Evolutionary conservation across 2,797 vertebrate genomes (phyloP).

Genomic region (Rhabdophis nuchalis): DNA sequence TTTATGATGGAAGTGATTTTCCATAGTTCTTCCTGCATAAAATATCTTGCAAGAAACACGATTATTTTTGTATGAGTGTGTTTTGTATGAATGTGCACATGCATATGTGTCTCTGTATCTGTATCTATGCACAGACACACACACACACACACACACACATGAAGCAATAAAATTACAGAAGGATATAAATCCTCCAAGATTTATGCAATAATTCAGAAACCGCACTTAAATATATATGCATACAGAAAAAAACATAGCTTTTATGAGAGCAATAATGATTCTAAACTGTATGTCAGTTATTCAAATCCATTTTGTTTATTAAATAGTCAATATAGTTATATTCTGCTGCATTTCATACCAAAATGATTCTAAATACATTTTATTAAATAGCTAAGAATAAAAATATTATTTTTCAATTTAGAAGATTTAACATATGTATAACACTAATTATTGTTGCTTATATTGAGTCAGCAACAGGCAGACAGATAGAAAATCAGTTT

Average conservation of each 20-base stretch:
- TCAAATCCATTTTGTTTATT: constrained; percentile 46
- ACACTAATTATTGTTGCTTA: constrained; percentile 18
- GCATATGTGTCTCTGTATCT: background rate
- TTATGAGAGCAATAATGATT: constrained; percentile 42
- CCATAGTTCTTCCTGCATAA: constrained; percentile 64
- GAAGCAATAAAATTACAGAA: constrained; percentile 49
- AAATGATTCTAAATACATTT: constrained; percentile 23
- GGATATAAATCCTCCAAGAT: constrained; percentile 39
- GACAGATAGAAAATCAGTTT: background rate
- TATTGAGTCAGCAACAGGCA: background rate
- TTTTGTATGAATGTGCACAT: background rate
- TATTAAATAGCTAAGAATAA: constrained; percentile 45
- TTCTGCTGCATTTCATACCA: constrained; percentile 20
- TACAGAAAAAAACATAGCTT: background rate
- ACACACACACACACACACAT: background rate
- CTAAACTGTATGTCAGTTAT: constrained; percentile 47
- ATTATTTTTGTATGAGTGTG: constrained; percentile 43
- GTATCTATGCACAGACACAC: background rate
- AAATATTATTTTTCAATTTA: constrained; percentile 38
- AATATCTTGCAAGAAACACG: constrained; percentile 58
- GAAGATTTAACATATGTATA: constrained; percentile 16
- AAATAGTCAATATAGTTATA: constrained; percentile 25
- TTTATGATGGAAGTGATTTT: constrained; percentile 94
- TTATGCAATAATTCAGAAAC: constrained; percentile 49
- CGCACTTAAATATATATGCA: constrained; percentile 31